A percentile compares a stretch with the other conserved stretches of the same genome.
Conservation (phyloP, 1,140 invertebrate genomes). For the Pseudomyrmex concolor region DNA sequence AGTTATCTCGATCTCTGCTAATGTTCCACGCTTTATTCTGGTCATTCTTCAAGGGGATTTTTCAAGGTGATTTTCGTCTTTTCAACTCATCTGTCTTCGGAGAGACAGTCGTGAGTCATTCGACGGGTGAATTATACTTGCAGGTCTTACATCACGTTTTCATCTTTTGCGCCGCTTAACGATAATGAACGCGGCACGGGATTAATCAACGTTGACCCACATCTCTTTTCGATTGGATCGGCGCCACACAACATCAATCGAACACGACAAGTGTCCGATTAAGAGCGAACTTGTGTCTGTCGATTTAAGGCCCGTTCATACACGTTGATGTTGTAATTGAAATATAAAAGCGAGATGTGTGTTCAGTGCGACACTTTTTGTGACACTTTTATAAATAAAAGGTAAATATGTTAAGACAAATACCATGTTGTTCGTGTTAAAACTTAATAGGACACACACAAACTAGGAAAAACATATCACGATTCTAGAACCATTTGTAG, state of each 20-base stretch:
- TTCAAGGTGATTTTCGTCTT: constrained; percentile 23
- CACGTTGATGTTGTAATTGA: not conserved
- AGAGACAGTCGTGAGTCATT: constrained; percentile 36
- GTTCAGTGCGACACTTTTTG: not conserved
- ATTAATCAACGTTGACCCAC: constrained; percentile 60
- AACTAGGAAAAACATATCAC: not conserved
- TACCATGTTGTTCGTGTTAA: not conserved
- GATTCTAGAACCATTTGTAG: not conserved
- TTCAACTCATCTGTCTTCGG: constrained; percentile 32
- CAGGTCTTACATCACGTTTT: constrained; percentile 9
- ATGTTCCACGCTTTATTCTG: constrained; percentile 12
- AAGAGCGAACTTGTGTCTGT: constrained; percentile 16
- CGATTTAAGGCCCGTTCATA: constrained; percentile 13
- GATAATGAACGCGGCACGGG: constrained; percentile 21
- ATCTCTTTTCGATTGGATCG: constrained; percentile 54
- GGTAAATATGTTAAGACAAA: not conserved
- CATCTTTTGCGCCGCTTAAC: constrained; percentile 42
- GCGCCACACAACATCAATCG: constrained; percentile 36
- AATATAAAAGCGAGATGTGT: not conserved
- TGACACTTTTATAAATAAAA: not conserved
- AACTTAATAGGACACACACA: not conserved
- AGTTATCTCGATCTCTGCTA: constrained; percentile 12
- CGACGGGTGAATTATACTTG: constrained; percentile 45
- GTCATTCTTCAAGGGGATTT: not conserved
- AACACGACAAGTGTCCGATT: constrained; percentile 40